These are phyloP conservation scores for Petrophora chlorosata DNA, from an alignment of 2,888 invertebrate species.

Conservation along the genomic window DNA sequence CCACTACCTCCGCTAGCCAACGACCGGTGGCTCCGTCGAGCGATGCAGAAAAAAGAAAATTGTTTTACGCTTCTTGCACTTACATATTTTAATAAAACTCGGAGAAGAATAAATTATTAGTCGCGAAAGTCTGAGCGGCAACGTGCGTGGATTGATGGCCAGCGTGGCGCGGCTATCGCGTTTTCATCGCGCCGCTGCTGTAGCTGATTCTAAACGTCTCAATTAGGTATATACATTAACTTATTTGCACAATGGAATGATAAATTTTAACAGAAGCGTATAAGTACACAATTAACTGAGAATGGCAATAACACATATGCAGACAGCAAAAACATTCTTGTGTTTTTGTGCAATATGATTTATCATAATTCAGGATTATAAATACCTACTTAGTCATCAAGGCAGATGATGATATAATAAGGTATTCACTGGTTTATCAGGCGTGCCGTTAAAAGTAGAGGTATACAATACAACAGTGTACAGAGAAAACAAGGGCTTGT, in stretches of 20 bases:
- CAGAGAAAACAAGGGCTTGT: too few relatives aligned
- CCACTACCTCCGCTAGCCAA: slow-evolving; percentile 33
- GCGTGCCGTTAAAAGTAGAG: too few relatives aligned
- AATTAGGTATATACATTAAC: slow-evolving; percentile 57
- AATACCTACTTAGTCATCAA: too few relatives aligned
- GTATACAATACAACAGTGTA: too few relatives aligned
- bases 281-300: slow-evolving; percentile 8
- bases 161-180: slow-evolving; percentile 61
- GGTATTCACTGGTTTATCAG: too few relatives aligned
- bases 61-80: slow-evolving; percentile 79
- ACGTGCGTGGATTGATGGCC: slow-evolving; percentile 58
- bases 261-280: slow-evolving; percentile 33
- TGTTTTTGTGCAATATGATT: not conserved
- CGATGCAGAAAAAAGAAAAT: slow-evolving; percentile 76
- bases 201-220: slow-evolving; percentile 55
- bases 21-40: slow-evolving; percentile 50
- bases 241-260: slow-evolving; percentile 49
- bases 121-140: slow-evolving; percentile 75
- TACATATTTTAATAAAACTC: slow-evolving; percentile 75
- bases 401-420: too few relatives aligned
- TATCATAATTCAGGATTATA: too few relatives aligned
- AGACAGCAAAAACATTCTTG: too few relatives aligned
- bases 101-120: slow-evolving; percentile 74
- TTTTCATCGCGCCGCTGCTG: slow-evolving; percentile 75
- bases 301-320: slow-evolving; percentile 10